phyloP scores from a whole-genome alignment of 2,113 vertebrate species.

The Motacilla alba region DNA sequence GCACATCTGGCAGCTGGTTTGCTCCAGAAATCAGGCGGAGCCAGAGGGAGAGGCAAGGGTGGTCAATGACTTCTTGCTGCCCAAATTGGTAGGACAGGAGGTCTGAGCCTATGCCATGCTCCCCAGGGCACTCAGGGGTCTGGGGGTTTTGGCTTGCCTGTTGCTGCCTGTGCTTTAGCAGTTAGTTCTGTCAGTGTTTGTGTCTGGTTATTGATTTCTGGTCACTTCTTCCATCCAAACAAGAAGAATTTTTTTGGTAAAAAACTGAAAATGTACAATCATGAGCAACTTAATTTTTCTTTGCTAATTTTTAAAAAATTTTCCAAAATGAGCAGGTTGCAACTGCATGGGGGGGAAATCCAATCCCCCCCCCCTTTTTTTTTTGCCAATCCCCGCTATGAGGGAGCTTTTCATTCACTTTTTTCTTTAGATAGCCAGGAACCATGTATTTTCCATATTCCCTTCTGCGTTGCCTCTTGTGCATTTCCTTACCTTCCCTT shows the following conservation, averaged over 20 bases:
- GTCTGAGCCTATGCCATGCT: not conserved
- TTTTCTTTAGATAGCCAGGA: not conserved
- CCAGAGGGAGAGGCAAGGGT: not conserved
- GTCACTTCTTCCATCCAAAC: not conserved
- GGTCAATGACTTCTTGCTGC: not conserved
- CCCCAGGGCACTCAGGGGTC: not conserved
- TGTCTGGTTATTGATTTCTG: not conserved
- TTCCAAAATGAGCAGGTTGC: not conserved
- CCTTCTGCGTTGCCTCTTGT: not conserved
- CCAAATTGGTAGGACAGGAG: not conserved
- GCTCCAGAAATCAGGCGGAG: not conserved
- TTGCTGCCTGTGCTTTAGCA: not conserved
- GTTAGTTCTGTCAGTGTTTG: not conserved
- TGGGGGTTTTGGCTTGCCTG: not conserved
- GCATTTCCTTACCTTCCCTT: not conserved
- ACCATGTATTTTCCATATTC: not conserved
- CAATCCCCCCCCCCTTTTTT: not conserved
- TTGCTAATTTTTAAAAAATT: not conserved
- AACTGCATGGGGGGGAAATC: not conserved
- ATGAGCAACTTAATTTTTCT: not conserved
- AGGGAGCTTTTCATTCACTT: fast-evolving
- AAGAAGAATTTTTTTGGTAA: not conserved
- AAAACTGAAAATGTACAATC: not conserved
- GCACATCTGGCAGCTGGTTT: not conserved
- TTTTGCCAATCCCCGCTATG: not conserved